Evolutionary conservation across 2,888 invertebrate species (phyloP), one percentile per base, ranked within the genome.

Genomic region (Leucoptera coffeella): DNA sequence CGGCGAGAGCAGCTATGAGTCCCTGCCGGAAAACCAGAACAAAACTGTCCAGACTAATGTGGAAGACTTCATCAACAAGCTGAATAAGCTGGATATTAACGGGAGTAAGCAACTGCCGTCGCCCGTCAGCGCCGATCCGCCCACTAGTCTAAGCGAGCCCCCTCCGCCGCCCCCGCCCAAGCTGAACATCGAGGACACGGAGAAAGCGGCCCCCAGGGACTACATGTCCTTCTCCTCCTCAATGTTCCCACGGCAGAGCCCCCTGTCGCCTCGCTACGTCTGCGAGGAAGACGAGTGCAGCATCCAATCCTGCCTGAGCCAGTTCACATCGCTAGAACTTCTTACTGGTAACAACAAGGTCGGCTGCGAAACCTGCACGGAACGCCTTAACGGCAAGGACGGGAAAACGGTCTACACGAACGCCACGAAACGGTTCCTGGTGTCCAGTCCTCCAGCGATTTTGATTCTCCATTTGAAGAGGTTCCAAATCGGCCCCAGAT

Each of bases 381-480:
- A 80, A 35, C 60, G 78, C n/a, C 69, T 76, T 33, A 81, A 81
- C 38, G 79, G 76, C 21, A 75, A 77, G 29, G 75, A 78, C 29
- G 80, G 79, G 11, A 85, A 85, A 47, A 80, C 83, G 4, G 77
- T 89, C 1, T 81, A 84, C 50, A 86, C 87, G 1, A 82, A 85
- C 44, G 85, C 87, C 22, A 85, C 86, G 2, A 86, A 89, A 50
- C 85, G 89, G 39, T 80, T 89, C 54, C 73, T 95, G 20, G 83
- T 99, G 15, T 88, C 87, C 35, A 82, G 82, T 45, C 93, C 94
- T 13, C 97, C 97, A 1, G 87, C 93, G 4, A 85, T 97, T 27
- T 74, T 99, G 2, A 97, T 96, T 28, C 64, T 99, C 12, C 97
- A 99, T 50, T 61, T 99, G 35, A 99, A 99, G 60, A 72, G 97